These are phyloP conservation scores for Heteromormyrus szaboi DNA, from an alignment of 2,797 vertebrate species.

Conservation along the genomic window DNA sequence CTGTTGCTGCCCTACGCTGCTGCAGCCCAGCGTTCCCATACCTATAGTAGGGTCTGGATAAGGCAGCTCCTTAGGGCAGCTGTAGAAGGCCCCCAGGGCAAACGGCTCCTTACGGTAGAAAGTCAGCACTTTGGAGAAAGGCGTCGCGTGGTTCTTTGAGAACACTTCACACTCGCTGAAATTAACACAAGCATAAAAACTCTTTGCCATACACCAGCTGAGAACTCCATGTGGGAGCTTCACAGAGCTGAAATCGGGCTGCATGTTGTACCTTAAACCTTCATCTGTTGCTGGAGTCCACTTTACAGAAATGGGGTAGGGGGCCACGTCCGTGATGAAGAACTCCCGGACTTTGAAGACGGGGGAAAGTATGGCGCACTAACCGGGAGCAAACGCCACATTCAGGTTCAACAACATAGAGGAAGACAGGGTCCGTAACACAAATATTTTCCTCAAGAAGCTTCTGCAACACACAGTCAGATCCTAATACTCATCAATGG, in stretches of 20 bases:
- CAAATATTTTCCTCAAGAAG: neutral
- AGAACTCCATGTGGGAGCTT: neutral
- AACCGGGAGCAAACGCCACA: neutral
- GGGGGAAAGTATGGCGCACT: constrained; percentile 96
- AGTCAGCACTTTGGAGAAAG: constrained; percentile 93
- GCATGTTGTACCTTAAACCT: constrained; percentile 67
- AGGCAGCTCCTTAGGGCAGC: constrained; percentile 77
- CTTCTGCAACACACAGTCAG: neutral
- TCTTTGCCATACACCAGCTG: neutral
- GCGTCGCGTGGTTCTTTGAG: constrained; percentile 85
- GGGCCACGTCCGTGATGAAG: constrained; percentile 88
- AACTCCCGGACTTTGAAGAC: constrained; percentile 98
- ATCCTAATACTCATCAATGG: neutral
- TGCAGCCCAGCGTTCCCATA: constrained; percentile 36
- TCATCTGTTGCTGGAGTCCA: constrained; percentile 94
- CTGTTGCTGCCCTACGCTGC: neutral
- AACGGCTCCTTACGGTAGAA: constrained; percentile 94
- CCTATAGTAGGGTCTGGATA: constrained; percentile 81
- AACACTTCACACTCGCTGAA: constrained; percentile 92
- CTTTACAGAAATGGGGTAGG: constrained; percentile 82
- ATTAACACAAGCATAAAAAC: neutral
- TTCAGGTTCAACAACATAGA: neutral
- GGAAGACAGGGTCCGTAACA: neutral
- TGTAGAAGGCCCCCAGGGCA: constrained; percentile 85
- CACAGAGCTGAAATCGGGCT: neutral